Base-by-base conservation (phyloP, 2,113 vertebrate genomes). In the Gymnarchus niloticus region DNA sequence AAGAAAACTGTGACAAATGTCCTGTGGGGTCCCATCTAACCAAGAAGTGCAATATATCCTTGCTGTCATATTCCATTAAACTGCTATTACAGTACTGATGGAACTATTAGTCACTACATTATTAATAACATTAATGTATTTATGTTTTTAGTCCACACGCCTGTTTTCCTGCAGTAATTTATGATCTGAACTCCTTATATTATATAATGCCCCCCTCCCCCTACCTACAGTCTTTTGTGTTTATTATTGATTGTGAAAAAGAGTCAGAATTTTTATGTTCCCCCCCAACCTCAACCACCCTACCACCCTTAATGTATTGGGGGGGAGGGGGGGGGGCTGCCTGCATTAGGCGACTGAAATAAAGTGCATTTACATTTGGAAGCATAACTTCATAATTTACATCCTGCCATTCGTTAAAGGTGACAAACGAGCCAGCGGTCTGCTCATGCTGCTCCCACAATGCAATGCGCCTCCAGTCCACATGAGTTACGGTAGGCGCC, bases 341-440 rank as follows among this genome's bases (percentile, higher is more conserved):
- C 96, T 98, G 97, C 98, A 99, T 98, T 99, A 98, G 96, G 96
- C 96, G 96, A 96, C 96, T 96, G 96, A 96, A 94, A 99, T 98
- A 98, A 95, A 99, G 97, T 99, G 97, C 98, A 98, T 98, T 99
- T 97, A 98, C 96, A 98, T 99, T 96, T 96, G 97, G 96, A 97
- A 96, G 97, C 98, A 97, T 97, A 99, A 99, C 97, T 98, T 99
- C 97, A 97, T 99, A 98, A 99, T 98, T 99, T 99, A 99, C 98
- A 98, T 96, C 96, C 96, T 95, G 98, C 96, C 97, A 99, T 99
- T 98, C 98, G 98, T 98, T 98, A 98, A 96, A 94, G 93, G 93
- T 95, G 95, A 95, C 95, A 94, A 95, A 95, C 91, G 94, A 93
- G 93, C 91, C 89, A 94, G 95, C 93, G 94, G 93, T 93, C 92